Evolutionary conservation across 2,797 vertebrate genomes (phyloP), one percentile per base, ranked within the genome.

Genomic region (Chlorospingus flavigularis): DNA sequence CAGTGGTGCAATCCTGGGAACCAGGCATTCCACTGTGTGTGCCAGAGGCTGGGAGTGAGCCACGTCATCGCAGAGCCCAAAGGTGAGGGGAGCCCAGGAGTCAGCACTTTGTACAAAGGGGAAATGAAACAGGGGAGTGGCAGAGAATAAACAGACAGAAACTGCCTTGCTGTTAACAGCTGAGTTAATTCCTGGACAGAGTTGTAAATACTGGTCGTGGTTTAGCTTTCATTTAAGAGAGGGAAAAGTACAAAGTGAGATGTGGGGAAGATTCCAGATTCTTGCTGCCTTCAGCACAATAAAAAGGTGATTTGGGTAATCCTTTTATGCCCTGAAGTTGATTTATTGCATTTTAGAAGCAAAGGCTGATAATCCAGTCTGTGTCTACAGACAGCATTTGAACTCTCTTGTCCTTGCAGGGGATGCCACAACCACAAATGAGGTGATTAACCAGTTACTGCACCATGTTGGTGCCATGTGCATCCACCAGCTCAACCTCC

Each of bases 1-100:
- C 99, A 99, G 95, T 99, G 99, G 99, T 99, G 98, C 96, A 99
- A 99, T 88, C 99, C 99, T 21, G 99, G 99, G 66, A 99, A 99
- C 96, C 99, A 99, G 95, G 99, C 99, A 71, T 99, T 99, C 98
- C 99, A 99, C 96, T 99, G 99, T 43, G 98, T 99, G 95, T 99
- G 99, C 97, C 98, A 99, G 97, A 98, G 99, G 82, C 98, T 99
- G 51, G 99, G 99, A 50, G 99, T 99, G 89, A 99, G 99, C 97
- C 99, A 99, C 70, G 43, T 99, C 95, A 99, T 99, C 70, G 92
- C 97, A 45, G 99, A 99, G 94, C 99, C 99, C 94, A 99, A 98
- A 99, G 99, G 99, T 99, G 97, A 97, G 96, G 33, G 13, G 7
- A 50, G 1, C 10, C 42, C n/a, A 11, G 7, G 2, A 7, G 72